Evolutionary conservation across 2,113 vertebrate species (phyloP).

Genomic region (Salvelinus namaycush): DNA sequence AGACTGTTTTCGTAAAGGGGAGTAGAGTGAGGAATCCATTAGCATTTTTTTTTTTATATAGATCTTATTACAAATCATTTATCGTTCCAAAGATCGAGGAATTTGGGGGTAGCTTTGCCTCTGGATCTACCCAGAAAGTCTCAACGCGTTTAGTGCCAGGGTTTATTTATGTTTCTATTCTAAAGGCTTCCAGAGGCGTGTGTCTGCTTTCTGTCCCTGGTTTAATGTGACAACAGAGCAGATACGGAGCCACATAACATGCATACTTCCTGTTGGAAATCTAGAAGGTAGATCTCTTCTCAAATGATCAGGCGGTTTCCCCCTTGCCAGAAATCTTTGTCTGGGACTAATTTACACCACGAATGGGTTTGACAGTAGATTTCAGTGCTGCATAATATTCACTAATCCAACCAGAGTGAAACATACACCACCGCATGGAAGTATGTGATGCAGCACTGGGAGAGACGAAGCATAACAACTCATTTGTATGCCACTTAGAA

Average conservation of each 20-base stretch:
- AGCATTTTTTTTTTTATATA: too few relatives aligned
- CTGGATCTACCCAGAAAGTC: neutral
- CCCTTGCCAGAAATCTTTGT: neutral
- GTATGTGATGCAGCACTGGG: slow-evolving; percentile 35
- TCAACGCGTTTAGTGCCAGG: neutral
- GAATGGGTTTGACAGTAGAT: neutral
- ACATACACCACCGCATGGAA: slow-evolving; percentile 34
- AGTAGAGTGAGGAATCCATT: too few relatives aligned
- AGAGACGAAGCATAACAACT: slow-evolving; percentile 58
- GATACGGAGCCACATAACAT: slow-evolving; percentile 28
- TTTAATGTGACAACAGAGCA: slow-evolving; percentile 27
- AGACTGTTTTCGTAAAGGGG: too few relatives aligned
- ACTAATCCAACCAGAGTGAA: neutral
- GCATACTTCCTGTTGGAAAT: slow-evolving; percentile 31
- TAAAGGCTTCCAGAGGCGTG: slow-evolving; percentile 23
- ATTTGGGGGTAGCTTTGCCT: neutral
- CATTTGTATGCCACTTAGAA: slow-evolving; percentile 52
- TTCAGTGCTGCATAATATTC: neutral
- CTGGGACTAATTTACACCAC: neutral
- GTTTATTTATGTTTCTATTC: neutral
- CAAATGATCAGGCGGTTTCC: slow-evolving; percentile 12
- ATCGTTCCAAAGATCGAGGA: neutral
- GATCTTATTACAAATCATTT: neutral
- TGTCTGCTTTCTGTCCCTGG: slow-evolving; percentile 26
- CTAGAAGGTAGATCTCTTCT: slow-evolving; percentile 11